Evolutionary conservation across 2,797 vertebrate genomes (phyloP), one percentile per base, ranked within the genome.

Genomic region (Ciconia nigra): DNA sequence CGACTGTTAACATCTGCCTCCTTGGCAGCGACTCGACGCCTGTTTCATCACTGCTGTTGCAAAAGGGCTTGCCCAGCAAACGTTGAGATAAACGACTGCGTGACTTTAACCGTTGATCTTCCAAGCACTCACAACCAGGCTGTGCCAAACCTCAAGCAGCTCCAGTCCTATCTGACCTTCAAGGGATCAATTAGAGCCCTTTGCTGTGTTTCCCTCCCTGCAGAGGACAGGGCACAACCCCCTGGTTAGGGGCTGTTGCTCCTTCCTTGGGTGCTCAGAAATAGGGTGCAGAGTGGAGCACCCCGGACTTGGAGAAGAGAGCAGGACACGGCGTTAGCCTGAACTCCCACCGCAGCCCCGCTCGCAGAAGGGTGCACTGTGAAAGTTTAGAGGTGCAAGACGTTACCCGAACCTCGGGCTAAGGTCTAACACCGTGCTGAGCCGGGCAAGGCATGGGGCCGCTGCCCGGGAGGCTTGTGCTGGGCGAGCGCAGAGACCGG

Each of bases 361-460:
- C 35, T 76, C 0, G 0, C 41, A 25, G 84, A 16, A 65, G 9
- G 5, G n/a, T 10, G 28, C 46, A 9, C 1, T 1, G 33, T 5
- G 10, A 13, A 72, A 55, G 39, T 26, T 0, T 26, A 22, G 37
- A 85, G 42, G 22, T 37, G 24, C 37, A 25, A 42, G 31, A 25
- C 2, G 1, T 17, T 31, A 63, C 28, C 65, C 74, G 62, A 29
- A 59, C 35, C 49, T 41, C 0, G 0, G 47, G 1, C 2, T 5
- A 57, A 39, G 37, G 37, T 39, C 37, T 39, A 39, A 39, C 33
- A 46, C 8, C 1, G 16, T 6, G 15, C 33, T 19, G 39, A 74
- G 78, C 49, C 7, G 3, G 41, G n/a, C 42, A 25, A 63, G 21
- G 19, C 41, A 21, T 0, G 0, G 35, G 67, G 65, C 49, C 2